Evolutionary conservation across 2,797 vertebrate species (phyloP), one percentile per base, ranked within the genome.

Genomic region (Rachycentron canadum): DNA sequence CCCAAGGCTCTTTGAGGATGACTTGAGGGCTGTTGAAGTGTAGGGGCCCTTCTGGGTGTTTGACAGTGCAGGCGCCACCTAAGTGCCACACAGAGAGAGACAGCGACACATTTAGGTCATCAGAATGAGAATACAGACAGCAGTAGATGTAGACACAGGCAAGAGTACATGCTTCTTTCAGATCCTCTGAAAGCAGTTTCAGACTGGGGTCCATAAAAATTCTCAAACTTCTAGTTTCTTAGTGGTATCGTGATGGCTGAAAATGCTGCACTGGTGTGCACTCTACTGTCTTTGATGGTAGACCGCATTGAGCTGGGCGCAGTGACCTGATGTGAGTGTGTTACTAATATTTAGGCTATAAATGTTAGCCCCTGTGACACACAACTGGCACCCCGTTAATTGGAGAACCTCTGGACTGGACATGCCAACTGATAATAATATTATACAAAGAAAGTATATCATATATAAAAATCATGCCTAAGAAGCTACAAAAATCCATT

Each of bases 1-100:
- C 69, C 94, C 89, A 81, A 95, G 91, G 82, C 95, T 93, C 90
- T 99, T 98, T 45, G 95, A 94, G 16, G 95, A 93, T 70, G 95
- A 93, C 93, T 98, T 99, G 67, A 96, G 90, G 74, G 93, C 89
- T 38, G 95, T 80, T 34, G 96, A 95, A 65, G 94, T 89, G 81
- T 96, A 99, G 64, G 94, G 89, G 81, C 94, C 93, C 95, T 99
- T 99, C 92, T 95, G 95, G 84, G 96, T 93, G 77, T 90, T 92
- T 16, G 85, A 52, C 67, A 86, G 45, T 23, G 79, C 76, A 70
- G 88, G 60, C 3, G 65, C 72, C 72, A 80, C 85, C 92, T 93
- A 63, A 70, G 59, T 56, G 58, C 38, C 32, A 47, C 7, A 70
- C 0, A 61, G 13, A 34, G 36, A 25, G 34, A 49, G 3, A 32